phyloP scores from a whole-genome alignment of 2,888 invertebrate genomes.

The Allolobophora icterica region DNA sequence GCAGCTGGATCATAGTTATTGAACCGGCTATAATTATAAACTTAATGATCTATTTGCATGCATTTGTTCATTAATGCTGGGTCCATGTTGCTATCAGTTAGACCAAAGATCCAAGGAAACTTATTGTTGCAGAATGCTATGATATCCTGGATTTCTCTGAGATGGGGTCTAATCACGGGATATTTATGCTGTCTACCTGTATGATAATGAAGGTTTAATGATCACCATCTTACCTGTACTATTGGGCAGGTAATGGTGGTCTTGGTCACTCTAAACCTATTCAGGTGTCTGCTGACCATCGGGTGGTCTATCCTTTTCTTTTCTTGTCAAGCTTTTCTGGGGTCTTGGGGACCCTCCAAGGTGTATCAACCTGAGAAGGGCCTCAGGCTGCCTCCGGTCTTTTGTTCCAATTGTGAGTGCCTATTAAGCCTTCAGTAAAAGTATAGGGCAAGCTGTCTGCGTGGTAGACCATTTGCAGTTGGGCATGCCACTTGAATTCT shows the following conservation, averaged over 20 bases:
- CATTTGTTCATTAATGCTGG: neutral
- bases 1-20: too few species aligned
- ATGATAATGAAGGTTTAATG: conserved; percentile 3
- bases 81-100: neutral
- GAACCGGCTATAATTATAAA: neutral
- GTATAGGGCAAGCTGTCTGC: neutral
- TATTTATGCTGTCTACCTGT: conserved; percentile 11
- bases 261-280: neutral
- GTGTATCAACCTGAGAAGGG: neutral
- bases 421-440: neutral
- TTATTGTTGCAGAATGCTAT: neutral
- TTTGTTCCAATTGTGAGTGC: neutral
- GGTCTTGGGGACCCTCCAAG: neutral
- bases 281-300: neutral
- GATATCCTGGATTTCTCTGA: neutral
- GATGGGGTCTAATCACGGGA: neutral
- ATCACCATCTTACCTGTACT: neutral
- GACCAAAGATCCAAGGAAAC: neutral
- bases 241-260: neutral
- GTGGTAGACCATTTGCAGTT: neutral
- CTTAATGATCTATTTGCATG: neutral
- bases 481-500: neutral
- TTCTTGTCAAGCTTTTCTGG: neutral
- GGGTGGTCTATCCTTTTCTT: neutral
- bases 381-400: neutral